phyloP scores from a whole-genome alignment of 2,888 invertebrate genomes.

The Diaphora mendica region DNA sequence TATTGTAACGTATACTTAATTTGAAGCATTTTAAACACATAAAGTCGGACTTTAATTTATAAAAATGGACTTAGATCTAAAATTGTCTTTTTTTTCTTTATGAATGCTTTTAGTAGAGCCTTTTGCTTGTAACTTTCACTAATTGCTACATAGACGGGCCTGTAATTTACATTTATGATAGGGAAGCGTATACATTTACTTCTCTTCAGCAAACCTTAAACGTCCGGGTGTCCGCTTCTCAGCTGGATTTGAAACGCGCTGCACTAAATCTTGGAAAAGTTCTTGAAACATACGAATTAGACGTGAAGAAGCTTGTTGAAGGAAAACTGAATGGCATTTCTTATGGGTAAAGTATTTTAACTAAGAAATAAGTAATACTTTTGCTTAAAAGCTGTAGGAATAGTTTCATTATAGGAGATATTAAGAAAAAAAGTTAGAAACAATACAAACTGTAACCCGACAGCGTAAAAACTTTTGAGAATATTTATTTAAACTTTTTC shows the following conservation, averaged over 20 bases:
- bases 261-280: conserved; percentile 4
- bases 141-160: background rate
- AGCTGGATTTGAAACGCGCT: background rate
- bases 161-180: background rate
- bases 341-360: conserved; percentile 4
- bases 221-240: background rate
- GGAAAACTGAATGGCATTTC: conserved; percentile 12
- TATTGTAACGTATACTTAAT: background rate
- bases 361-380: background rate
- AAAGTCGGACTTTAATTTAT: background rate
- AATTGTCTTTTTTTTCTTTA: background rate
- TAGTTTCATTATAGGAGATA: background rate
- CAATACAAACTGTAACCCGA: no score
- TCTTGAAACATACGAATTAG: conserved; percentile 2
- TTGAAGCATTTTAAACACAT: background rate
- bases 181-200: background rate
- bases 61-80: background rate
- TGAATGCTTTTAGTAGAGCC: background rate
- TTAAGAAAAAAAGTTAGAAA: no score
- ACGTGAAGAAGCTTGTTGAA: conserved; percentile 11
- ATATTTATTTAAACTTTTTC: no score
- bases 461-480: no score
- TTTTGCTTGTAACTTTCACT: background rate
- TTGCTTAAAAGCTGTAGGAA: background rate
- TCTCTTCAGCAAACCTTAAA: conserved; percentile 3